These are phyloP conservation scores for Glaucidium brasilianum DNA, from an alignment of 2,113 vertebrate genomes.

Conservation along the genomic window DNA sequence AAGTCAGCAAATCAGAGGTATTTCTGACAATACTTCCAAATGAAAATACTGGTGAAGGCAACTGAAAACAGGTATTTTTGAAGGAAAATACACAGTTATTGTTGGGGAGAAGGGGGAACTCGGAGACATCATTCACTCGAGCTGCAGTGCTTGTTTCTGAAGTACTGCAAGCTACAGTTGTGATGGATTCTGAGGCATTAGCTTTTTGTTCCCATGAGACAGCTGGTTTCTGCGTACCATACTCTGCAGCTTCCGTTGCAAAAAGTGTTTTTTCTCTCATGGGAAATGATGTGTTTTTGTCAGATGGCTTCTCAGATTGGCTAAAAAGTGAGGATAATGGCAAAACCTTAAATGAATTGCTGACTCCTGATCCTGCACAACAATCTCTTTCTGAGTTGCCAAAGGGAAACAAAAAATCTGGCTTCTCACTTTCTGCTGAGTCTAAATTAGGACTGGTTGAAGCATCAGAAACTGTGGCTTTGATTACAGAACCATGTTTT, in stretches of 20 bases:
- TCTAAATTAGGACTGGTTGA: background rate
- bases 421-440: background rate
- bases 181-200: background rate
- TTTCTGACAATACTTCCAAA: background rate
- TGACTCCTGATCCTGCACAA: background rate
- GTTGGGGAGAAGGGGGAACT: background rate
- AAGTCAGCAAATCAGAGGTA: background rate
- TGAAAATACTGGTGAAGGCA: slow-evolving; percentile 8
- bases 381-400: background rate
- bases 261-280: background rate
- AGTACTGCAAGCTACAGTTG: background rate
- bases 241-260: background rate
- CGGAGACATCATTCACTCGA: background rate
- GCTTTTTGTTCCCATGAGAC: background rate
- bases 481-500: background rate
- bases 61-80: background rate
- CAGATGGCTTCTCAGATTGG: background rate
- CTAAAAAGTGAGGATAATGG: background rate
- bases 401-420: background rate
- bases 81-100: slow-evolving; percentile 8
- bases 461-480: background rate
- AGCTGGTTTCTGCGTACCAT: background rate
- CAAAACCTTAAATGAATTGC: background rate
- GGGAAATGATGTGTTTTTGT: background rate
- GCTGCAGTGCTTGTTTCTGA: background rate